Base-by-base conservation (phyloP, 2,888 invertebrate genomes). In the Pomacea canaliculata region DNA sequence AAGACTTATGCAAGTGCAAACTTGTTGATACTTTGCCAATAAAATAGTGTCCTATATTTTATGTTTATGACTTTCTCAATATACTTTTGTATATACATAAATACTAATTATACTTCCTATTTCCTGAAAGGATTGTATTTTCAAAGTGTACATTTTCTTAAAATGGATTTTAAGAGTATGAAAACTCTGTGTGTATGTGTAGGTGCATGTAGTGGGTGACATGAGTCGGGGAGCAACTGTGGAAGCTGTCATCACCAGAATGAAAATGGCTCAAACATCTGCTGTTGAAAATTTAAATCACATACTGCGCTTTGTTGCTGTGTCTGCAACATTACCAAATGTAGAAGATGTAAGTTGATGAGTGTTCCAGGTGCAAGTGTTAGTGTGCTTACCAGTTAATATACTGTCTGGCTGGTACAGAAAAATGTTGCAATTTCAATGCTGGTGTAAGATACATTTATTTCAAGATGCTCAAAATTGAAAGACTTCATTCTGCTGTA, bases 241-340 rank as follows among this genome's bases (percentile, higher is more conserved):
- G 68, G 96, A 96, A 91, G 94, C 94, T 18, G 94, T 96, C 1
- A 94, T 96, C 70, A 94, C 94, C 85, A 92, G 96, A 78, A 95
- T 96, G 95, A 95, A 95, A 91, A 94, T 94, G 27, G 77, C 87
- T 8, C 79, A 80, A 18, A 74, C 62, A 7, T 80, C 83, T 71
- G 69, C 73, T 19, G 69, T 77, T 13, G 73, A 80, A 16, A 75
- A 78, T 18, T n/a, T 37, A 3, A 48, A 72, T 18, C 75, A 73
- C 3, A 62, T 68, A 18, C 70, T 91, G 27, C 83, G 96, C 85
- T 95, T 95, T 88, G 91, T 96, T 12, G 95, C 95, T 0, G 93
- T 94, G 0, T 96, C 96, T 0, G 96, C 96, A 4, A 95, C 95
- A 0, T 93, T 95, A 78, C 94, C 94, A 69, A 96, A 96, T 87